Percentiles rank a stretch among this genome's conserved stretches.
Conservation (phyloP, 2,113 vertebrate genomes). For the Pangasianodon hypophthalmus region DNA sequence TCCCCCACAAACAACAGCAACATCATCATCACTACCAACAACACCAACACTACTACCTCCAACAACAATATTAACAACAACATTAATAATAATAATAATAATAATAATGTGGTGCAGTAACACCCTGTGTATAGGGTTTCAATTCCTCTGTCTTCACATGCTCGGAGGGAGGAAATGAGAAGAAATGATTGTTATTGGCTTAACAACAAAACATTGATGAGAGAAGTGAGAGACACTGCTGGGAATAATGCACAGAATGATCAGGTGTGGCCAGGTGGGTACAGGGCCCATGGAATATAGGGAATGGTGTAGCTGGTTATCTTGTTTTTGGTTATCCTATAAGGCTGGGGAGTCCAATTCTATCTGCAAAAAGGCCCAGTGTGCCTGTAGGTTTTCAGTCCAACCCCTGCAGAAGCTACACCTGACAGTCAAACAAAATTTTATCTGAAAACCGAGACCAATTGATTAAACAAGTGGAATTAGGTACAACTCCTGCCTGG, state of each 20-base stretch:
- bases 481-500: not conserved
- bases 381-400: not conserved
- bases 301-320: not conserved
- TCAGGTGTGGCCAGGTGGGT: not conserved
- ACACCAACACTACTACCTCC: not conserved
- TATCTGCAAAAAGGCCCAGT: not conserved
- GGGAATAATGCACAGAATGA: not conserved
- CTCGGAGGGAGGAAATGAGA: not conserved
- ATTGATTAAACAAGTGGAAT: constrained; percentile 1
- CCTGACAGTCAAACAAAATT: not conserved
- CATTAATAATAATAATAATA: not conserved
- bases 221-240: not conserved
- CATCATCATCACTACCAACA: not conserved
- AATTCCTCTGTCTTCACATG: not conserved
- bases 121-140: not conserved
- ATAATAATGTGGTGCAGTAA: not conserved
- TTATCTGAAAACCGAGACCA: not conserved
- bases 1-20: not conserved
- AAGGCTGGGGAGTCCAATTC: not conserved
- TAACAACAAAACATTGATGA: not conserved
- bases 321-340: not conserved
- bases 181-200: not conserved
- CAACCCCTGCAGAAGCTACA: not conserved
- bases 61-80: not conserved
- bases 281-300: not conserved